Base-by-base conservation (phyloP, 2,797 vertebrate genomes). In the Malurus leucopterus region DNA sequence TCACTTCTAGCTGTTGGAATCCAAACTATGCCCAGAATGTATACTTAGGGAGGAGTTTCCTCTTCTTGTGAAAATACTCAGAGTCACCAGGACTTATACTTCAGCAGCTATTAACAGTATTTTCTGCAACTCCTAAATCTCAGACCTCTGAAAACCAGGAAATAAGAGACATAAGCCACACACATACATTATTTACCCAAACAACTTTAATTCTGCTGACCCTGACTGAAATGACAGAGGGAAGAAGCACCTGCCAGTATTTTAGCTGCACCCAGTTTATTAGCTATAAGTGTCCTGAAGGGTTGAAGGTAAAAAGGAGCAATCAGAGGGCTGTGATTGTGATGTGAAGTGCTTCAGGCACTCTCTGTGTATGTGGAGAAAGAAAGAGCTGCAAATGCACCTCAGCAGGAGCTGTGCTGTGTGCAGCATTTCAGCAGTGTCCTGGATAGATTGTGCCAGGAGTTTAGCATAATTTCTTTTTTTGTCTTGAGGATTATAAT, bases 401-500 rank as follows among this genome's bases (percentile, higher is more conserved):
- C 80, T 61, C 71, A 54, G 15, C 23, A 88, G 74, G 65, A 46
- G 40, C 40, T 82, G 36, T 1, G 4, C n/a, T n/a, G n/a, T n/a
- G 50, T 63, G 40, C 32, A 64, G 88, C 71, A 30, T 84, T 92
- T 92, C 57, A 82, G 27, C 10, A 9, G 29, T 18, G 17, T 38
- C 41, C 32, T 82, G 68, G 86, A 84, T 47, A 91, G 83, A 44
- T 36, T 47, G 58, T 71, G 78, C 21, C 36, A 55, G 58, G 38
- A 81, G 1, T 0, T 90, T 71, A 90, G 84, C 54, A 73, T 64
- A 76, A 90, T 92, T 93, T 91, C 61, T 78, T n/a, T 67, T 81
- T 81, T 86, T 75, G 44, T 88, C 30, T 81, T 71, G 53, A 53
- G 57, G 74, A 92, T 91, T 94, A 84, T 86, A 82, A 68, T 82